Conservation (phyloP, 1,140 invertebrate species). For the Aphaenogaster floridana region DNA sequence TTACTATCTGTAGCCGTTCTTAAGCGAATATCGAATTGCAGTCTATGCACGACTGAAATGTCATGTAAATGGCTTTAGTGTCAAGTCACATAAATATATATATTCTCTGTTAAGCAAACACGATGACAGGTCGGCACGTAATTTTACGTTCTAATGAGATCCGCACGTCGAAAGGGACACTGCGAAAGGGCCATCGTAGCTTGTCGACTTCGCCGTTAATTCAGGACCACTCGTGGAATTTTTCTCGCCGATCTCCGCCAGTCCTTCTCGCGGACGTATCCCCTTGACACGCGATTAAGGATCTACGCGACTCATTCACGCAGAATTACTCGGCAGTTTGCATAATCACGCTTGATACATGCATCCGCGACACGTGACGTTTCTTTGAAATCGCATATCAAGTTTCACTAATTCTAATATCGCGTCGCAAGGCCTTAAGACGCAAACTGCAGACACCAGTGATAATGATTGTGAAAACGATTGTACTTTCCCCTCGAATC, state of each 20-base stretch:
- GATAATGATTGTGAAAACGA: slow-evolving; percentile 26
- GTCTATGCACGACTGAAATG: background rate
- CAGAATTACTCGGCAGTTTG: slow-evolving; percentile 53
- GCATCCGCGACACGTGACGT: slow-evolving; percentile 36
- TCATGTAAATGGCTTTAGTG: slow-evolving; percentile 16
- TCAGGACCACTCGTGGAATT: slow-evolving; percentile 31
- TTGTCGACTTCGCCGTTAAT: slow-evolving; percentile 33
- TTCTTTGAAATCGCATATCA: slow-evolving; percentile 47
- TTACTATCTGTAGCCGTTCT: background rate
- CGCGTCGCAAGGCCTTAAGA: slow-evolving; percentile 1
- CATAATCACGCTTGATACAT: slow-evolving; percentile 37
- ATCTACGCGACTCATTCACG: slow-evolving; percentile 35
- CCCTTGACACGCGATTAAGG: slow-evolving; percentile 53
- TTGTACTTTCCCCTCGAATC: slow-evolving; percentile 18
- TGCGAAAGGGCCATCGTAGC: slow-evolving; percentile 36
- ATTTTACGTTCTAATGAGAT: slow-evolving; percentile 44
- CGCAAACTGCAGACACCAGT: background rate
- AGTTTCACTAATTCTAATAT: slow-evolving; percentile 59
- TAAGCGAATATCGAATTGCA: background rate
- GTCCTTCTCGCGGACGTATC: slow-evolving; percentile 28
- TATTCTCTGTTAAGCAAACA: slow-evolving; percentile 29
- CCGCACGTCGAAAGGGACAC: slow-evolving; percentile 24
- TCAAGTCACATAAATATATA: slow-evolving; percentile 29
- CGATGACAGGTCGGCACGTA: slow-evolving; percentile 30
- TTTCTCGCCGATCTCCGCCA: slow-evolving; percentile 24